Percentiles rank a stretch among this genome's conserved stretches.
Conservation (phyloP, 2,888 invertebrate genomes). For the Limenitis camilla region DNA sequence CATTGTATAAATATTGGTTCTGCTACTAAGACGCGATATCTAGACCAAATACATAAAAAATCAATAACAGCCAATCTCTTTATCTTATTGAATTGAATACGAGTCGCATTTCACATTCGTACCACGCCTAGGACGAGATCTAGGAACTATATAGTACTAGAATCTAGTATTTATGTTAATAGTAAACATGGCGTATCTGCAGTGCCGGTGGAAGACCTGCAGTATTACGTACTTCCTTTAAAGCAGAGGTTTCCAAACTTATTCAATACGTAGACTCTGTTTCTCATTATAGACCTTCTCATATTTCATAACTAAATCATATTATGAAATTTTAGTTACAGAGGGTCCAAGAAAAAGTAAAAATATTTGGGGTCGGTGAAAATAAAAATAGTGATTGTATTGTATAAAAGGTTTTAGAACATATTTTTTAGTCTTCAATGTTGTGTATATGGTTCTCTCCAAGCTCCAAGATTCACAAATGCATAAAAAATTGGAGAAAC, state of each 20-base stretch:
- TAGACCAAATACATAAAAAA: not conserved
- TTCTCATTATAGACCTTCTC: too few species aligned
- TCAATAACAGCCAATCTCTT: conserved; percentile 1
- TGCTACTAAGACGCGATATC: not conserved
- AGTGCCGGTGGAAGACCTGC: conserved; percentile 27
- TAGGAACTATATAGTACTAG: conserved; percentile 32
- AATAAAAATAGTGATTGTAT: too few species aligned
- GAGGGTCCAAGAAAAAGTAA: too few species aligned
- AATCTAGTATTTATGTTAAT: conserved; percentile 41
- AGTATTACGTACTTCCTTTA: conserved; percentile 23
- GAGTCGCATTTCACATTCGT: conserved; percentile 27
- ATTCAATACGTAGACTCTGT: too few species aligned
- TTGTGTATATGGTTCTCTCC: too few species aligned
- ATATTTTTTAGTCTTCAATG: too few species aligned
- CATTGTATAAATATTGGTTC: not conserved
- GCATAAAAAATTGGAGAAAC: too few species aligned
- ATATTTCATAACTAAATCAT: too few species aligned
- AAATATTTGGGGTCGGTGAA: too few species aligned
- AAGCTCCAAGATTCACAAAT: too few species aligned
- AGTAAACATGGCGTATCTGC: conserved; percentile 34
- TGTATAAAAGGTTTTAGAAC: too few species aligned
- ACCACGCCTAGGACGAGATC: conserved; percentile 29
- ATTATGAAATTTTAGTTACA: too few species aligned
- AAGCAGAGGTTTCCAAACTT: not conserved
- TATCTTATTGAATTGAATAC: conserved; percentile 6